Conservation (phyloP, 2,888 invertebrate genomes). For the Drosophila fulvimacula region DNA sequence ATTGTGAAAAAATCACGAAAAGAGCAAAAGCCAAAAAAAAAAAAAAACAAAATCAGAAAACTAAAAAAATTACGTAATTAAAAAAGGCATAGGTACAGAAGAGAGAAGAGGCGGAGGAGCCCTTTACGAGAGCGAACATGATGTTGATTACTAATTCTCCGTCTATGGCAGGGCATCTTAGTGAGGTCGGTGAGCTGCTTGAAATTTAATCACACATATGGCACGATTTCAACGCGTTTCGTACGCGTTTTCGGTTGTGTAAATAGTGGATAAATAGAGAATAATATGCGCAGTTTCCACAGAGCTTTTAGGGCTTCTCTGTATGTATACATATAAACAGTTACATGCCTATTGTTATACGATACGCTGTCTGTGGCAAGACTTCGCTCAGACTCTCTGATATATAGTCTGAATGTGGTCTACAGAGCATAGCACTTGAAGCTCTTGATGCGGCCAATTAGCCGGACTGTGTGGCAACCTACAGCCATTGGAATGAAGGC, state of each 20-base stretch:
- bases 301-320: constrained; percentile 62
- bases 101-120: neutral
- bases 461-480: constrained; percentile 47
- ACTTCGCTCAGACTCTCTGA: constrained; percentile 32
- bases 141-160: no score
- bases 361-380: constrained; percentile 45
- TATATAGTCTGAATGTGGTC: constrained; percentile 6
- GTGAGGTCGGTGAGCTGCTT: constrained; percentile 30
- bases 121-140: no score
- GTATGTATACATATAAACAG: constrained; percentile 22
- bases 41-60: constrained; percentile 8
- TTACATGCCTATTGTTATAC: constrained; percentile 39
- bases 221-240: constrained; percentile 56
- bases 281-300: constrained; percentile 42
- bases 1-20: constrained; percentile 30
- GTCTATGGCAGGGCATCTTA: constrained; percentile 35
- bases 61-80: constrained; percentile 65
- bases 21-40: constrained; percentile 26
- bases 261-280: constrained; percentile 33
- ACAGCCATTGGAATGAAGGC: constrained; percentile 24
- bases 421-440: constrained; percentile 33
- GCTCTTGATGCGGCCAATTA: constrained; percentile 50
- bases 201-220: constrained; percentile 41
- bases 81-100: neutral
- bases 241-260: constrained; percentile 31